These are phyloP conservation scores for Drosophila macrospina DNA, from an alignment of 2,888 invertebrate species.

Conservation along the genomic window DNA sequence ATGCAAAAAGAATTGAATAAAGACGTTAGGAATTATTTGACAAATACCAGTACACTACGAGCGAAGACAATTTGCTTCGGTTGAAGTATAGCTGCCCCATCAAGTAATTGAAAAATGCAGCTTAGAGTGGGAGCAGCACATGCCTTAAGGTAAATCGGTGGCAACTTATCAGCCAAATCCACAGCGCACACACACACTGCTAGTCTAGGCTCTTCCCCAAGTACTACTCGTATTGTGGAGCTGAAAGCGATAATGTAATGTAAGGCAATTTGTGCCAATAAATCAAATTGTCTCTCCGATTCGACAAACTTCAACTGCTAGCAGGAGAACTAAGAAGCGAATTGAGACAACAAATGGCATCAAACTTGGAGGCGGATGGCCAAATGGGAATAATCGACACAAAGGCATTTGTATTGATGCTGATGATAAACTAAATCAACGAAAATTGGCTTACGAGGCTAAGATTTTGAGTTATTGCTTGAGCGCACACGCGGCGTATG, in stretches of 20 bases:
- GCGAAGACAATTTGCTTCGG: background rate
- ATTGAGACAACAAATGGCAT: conserved; percentile 48
- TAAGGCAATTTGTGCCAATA: conserved; percentile 76
- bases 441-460: conserved; percentile 74
- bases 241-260: conserved; percentile 75
- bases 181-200: conserved; percentile 13
- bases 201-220: conserved; percentile 19
- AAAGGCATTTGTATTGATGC: conserved; percentile 68
- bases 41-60: conserved; percentile 28
- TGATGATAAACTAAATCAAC: conserved; percentile 77
- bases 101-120: conserved; percentile 70
- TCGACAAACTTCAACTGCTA: conserved; percentile 32
- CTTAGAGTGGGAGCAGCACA: conserved; percentile 1
- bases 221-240: conserved; percentile 42
- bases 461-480: conserved; percentile 70
- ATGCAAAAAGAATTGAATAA: conserved; percentile 59
- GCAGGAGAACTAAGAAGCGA: conserved; percentile 17
- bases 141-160: conserved; percentile 48
- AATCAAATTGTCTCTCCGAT: conserved; percentile 72
- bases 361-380: conserved; percentile 46
- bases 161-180: conserved; percentile 43
- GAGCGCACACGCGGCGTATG: conserved; percentile 57
- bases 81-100: conserved; percentile 43
- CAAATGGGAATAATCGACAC: conserved; percentile 65
- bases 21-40: conserved; percentile 45